Conservation (phyloP, 92 coral and sea anemone genomes). For the Epizoanthus rinbou region DNA sequence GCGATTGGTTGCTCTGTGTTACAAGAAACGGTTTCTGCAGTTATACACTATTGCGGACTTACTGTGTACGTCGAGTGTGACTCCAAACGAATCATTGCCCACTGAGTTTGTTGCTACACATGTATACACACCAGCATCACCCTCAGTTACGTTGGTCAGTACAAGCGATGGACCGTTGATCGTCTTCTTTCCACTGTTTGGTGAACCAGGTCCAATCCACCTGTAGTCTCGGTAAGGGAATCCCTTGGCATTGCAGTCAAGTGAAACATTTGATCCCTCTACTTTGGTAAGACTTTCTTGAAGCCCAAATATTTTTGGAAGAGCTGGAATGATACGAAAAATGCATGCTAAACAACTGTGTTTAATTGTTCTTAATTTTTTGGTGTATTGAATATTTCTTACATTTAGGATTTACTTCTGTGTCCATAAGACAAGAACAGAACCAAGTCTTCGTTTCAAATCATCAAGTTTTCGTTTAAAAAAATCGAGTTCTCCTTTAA, state of each 20-base stretch:
- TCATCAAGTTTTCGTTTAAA: no score
- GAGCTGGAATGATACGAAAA: not conserved
- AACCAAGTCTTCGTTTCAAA: no score
- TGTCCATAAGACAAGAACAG: no score
- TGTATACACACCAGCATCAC: constrained; percentile 3
- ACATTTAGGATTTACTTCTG: no score
- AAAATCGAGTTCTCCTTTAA: no score
- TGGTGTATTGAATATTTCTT: no score
- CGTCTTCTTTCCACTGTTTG: not conserved
- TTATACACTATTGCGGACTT: not conserved
- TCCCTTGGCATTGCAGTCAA: constrained; percentile 10
- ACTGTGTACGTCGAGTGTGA: not conserved
- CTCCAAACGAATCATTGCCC: constrained; percentile 1
- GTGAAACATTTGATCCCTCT: not conserved
- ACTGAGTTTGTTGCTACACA: not conserved
- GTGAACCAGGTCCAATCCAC: constrained; percentile 13
- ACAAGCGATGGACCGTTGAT: not conserved
- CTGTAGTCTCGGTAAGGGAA: constrained; percentile 13
- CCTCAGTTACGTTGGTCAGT: not conserved
- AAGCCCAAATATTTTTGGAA: constrained; percentile 9
- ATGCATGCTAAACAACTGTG: not conserved
- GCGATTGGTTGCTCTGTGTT: no score
- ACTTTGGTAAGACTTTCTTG: not conserved
- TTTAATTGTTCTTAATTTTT: no score
- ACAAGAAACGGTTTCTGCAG: no score